Conservation (phyloP, 2,888 invertebrate species). For the Abrostola tripartita region DNA sequence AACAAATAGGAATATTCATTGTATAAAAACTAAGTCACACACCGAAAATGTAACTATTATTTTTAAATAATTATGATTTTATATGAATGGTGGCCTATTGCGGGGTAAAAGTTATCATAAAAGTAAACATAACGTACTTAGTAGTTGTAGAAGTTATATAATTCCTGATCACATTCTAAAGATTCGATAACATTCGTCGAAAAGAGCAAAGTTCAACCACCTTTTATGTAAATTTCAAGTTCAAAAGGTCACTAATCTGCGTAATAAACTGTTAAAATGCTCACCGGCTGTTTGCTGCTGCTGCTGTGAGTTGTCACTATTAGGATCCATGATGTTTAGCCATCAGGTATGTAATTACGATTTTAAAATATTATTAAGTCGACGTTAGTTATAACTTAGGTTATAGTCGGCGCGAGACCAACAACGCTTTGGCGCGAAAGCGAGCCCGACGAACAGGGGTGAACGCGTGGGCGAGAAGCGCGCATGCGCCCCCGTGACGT, state of each 20-base stretch:
- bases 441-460: conserved; percentile 57
- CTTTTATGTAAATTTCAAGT: conserved; percentile 56
- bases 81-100: no score
- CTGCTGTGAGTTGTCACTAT: conserved; percentile 62
- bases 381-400: conserved; percentile 66
- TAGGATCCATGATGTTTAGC: conserved; percentile 68
- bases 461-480: conserved; percentile 71
- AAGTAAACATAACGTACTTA: no score
- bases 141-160: conserved; percentile 15
- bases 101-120: no score
- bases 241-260: conserved; percentile 56
- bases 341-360: conserved; percentile 36
- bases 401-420: conserved; percentile 78
- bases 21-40: no score
- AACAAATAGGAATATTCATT: no score
- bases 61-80: no score
- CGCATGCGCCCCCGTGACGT: conserved; percentile 83
- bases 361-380: conserved; percentile 21
- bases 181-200: conserved; percentile 26
- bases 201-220: conserved; percentile 70
- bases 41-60: no score
- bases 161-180: conserved; percentile 24
- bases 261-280: conserved; percentile 46
- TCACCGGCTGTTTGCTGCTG: conserved; percentile 74
- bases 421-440: conserved; percentile 84